A percentile compares a stretch with the other conserved stretches of the same genome.
These are phyloP conservation scores for Tragulus kanchil DNA, from an alignment of 2,113 vertebrate species.

Conservation along the genomic window DNA sequence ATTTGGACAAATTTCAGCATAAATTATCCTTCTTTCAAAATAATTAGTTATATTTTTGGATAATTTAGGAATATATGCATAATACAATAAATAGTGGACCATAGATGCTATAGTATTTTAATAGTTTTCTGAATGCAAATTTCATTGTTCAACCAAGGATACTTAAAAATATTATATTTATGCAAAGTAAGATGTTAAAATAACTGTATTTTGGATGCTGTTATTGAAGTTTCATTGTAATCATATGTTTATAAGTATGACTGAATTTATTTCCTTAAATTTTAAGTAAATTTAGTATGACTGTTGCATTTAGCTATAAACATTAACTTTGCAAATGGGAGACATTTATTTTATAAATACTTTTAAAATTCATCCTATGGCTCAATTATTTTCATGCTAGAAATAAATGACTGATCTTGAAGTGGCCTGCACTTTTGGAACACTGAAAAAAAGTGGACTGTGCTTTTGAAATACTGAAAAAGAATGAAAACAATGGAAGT, in stretches of 20 bases:
- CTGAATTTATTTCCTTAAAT: constrained; percentile 30
- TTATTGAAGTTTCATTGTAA: constrained; percentile 7
- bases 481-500: not conserved
- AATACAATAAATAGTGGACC: constrained; percentile 20
- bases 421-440: not conserved
- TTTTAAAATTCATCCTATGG: constrained; percentile 19
- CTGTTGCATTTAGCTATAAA: constrained; percentile 28
- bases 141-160: constrained; percentile 62
- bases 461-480: constrained; percentile 4
- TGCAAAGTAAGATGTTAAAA: constrained; percentile 57
- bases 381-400: not conserved
- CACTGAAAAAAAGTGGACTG: not conserved
- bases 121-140: constrained; percentile 45
- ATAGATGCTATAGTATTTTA: not conserved
- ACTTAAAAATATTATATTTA: constrained; percentile 50
- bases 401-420: constrained; percentile 34
- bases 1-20: constrained; percentile 49
- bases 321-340: constrained; percentile 62
- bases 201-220: not conserved
- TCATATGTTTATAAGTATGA: constrained; percentile 64
- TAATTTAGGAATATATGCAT: constrained; percentile 30
- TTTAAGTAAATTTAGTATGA: constrained; percentile 35
- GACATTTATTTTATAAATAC: constrained; percentile 49
- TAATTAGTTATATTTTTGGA: constrained; percentile 37
- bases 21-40: constrained; percentile 45